Evolutionary conservation across 2,888 invertebrate genomes (phyloP).

Genomic region (Timema cristinae): DNA sequence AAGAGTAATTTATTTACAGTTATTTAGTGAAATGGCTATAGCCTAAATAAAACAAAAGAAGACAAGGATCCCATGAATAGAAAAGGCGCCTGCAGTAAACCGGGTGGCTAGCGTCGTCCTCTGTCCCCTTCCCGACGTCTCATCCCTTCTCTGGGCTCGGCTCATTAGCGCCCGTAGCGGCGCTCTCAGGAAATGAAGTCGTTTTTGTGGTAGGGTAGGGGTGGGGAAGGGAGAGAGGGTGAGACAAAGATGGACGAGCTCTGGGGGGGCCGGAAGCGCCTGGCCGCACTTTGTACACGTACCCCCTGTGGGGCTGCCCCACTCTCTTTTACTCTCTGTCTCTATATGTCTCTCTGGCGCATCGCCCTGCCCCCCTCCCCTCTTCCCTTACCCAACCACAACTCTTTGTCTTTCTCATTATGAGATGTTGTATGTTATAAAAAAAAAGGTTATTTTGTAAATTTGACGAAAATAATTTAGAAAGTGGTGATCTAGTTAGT

Average conservation of each 20-base stretch:
- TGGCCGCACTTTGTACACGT: too few species aligned
- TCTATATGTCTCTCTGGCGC: too few species aligned
- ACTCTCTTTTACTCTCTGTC: too few species aligned
- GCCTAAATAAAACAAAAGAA: too few species aligned
- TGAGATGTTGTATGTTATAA: too few species aligned
- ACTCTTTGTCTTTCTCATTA: not conserved
- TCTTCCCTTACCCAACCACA: not conserved
- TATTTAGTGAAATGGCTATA: too few species aligned
- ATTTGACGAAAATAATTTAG: too few species aligned
- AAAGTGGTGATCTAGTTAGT: too few species aligned
- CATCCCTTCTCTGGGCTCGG: constrained; percentile 6
- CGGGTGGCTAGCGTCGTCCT: not conserved
- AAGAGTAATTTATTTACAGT: too few species aligned
- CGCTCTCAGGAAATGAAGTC: constrained; percentile 30
- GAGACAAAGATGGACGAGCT: constrained; percentile 30
- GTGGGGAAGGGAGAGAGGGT: constrained; percentile 3
- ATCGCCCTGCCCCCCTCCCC: not conserved
- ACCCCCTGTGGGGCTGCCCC: too few species aligned
- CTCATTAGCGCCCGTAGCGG: constrained; percentile 24
- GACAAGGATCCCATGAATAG: too few species aligned
- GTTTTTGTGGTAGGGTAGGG: constrained; percentile 16
- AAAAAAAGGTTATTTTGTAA: too few species aligned
- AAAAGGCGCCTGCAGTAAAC: not conserved
- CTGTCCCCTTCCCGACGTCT: not conserved
- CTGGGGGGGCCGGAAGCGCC: constrained; percentile 20